Conservation (phyloP, 2,797 vertebrate genomes). For the Potorous gilbertii region DNA sequence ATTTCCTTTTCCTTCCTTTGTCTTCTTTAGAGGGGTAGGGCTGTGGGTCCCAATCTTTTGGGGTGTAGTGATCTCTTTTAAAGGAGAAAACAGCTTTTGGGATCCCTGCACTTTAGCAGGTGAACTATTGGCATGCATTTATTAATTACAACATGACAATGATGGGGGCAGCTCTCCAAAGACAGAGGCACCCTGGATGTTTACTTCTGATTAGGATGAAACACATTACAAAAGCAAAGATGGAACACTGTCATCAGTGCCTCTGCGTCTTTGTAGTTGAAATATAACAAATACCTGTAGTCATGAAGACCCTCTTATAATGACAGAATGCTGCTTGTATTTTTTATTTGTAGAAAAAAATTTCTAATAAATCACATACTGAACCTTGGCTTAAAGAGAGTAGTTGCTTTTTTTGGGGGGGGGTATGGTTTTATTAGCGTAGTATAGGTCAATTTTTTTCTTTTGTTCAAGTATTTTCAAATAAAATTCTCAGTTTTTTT, state of each 20-base stretch:
- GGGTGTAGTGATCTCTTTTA: neutral
- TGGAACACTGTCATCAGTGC: neutral
- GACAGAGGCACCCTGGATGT: neutral
- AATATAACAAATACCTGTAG: neutral
- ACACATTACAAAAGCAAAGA: neutral
- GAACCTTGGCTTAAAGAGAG: neutral
- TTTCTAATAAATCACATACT: neutral
- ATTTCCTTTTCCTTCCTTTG: neutral
- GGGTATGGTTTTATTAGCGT: neutral
- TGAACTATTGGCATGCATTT: neutral
- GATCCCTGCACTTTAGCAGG: neutral
- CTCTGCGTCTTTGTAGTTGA: neutral
- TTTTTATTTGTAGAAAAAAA: neutral
- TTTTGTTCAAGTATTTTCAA: neutral
- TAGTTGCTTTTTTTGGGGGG: neutral
- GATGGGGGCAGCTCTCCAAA: neutral
- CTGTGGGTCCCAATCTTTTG: neutral
- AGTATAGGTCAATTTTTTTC: neutral
- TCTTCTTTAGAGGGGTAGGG: conserved; percentile 15
- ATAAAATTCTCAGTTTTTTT: neutral
- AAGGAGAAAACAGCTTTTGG: neutral
- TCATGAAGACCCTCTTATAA: neutral
- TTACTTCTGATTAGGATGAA: neutral
- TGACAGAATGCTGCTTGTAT: neutral
- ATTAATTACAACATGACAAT: neutral